Evolutionary conservation across 2,888 invertebrate species (phyloP).

Genomic region (Eupithecia dodoneata): DNA sequence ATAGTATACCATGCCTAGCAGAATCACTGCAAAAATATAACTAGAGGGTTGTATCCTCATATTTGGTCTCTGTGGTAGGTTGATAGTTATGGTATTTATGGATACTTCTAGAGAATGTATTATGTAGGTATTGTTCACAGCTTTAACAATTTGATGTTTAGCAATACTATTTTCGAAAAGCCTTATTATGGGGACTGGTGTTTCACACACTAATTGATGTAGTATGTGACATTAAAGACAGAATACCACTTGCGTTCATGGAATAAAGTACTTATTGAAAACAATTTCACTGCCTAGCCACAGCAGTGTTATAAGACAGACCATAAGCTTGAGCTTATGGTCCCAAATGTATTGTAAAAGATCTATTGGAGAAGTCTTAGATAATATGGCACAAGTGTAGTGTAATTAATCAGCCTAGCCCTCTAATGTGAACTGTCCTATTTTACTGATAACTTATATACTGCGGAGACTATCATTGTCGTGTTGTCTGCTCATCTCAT

Average conservation of each 20-base stretch:
- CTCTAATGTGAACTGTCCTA: slow-evolving; percentile 34
- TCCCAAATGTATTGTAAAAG: neutral
- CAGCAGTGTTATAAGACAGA: neutral
- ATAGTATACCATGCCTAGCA: slow-evolving; percentile 14
- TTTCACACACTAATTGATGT: slow-evolving; percentile 14
- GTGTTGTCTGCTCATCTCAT: slow-evolving; percentile 66
- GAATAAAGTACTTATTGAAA: neutral
- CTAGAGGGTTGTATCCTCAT: neutral
- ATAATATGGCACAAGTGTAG: slow-evolving; percentile 9
- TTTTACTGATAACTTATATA: slow-evolving; percentile 27
- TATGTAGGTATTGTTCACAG: slow-evolving; percentile 57
- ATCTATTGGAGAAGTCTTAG: neutral
- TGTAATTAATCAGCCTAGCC: slow-evolving; percentile 13
- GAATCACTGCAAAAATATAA: slow-evolving; percentile 4
- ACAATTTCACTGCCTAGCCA: neutral
- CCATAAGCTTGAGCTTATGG: neutral
- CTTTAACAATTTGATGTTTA: slow-evolving; percentile 59
- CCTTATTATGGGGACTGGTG: slow-evolving; percentile 49
- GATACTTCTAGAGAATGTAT: slow-evolving; percentile 46
- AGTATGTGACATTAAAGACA: neutral
- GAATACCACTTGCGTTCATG: slow-evolving; percentile 2
- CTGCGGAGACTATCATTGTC: slow-evolving; percentile 43
- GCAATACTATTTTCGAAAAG: slow-evolving; percentile 60
- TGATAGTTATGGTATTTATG: slow-evolving; percentile 46
- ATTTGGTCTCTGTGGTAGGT: slow-evolving; percentile 39